A percentile compares a stretch with the other conserved stretches of the same genome.
Conservation (phyloP, 2,888 invertebrate species). For the Dexiosoma caninum region DNA sequence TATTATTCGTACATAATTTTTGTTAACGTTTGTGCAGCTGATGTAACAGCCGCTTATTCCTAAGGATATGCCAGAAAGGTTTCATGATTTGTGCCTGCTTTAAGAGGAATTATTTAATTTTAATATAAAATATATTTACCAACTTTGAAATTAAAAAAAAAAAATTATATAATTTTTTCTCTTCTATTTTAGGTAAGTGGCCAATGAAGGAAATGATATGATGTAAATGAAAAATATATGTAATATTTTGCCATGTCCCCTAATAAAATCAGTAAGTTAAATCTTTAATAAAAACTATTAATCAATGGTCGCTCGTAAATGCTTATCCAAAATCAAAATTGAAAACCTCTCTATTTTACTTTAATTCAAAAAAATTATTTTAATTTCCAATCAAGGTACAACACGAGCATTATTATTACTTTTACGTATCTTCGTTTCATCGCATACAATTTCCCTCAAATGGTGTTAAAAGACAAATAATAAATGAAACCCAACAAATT, state of each 20-base stretch:
- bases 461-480: constrained; percentile 43
- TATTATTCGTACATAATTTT: too few relatives aligned
- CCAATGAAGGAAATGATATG: neutral
- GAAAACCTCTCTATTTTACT: neutral
- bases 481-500: neutral
- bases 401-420: too few relatives aligned
- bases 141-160: too few relatives aligned
- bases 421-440: neutral
- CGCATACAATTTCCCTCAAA: neutral
- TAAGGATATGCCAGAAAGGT: too few relatives aligned
- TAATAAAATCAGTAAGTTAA: constrained; percentile 39
- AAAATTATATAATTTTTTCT: neutral
- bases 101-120: too few relatives aligned
- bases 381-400: constrained; percentile 1
- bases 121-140: too few relatives aligned
- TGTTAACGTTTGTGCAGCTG: too few relatives aligned
- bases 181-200: constrained; percentile 52
- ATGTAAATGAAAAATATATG: too few relatives aligned
- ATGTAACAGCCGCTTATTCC: too few relatives aligned
- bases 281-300: neutral
- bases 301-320: constrained; percentile 10
- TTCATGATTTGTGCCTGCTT: too few relatives aligned
- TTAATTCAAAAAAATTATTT: neutral
- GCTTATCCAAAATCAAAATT: neutral
- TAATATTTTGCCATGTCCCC: neutral